Percentiles rank a stretch among this genome's conserved stretches.
Evolutionary conservation across 2,888 invertebrate genomes (phyloP).

Genomic region (Chaetoderma sp.): DNA sequence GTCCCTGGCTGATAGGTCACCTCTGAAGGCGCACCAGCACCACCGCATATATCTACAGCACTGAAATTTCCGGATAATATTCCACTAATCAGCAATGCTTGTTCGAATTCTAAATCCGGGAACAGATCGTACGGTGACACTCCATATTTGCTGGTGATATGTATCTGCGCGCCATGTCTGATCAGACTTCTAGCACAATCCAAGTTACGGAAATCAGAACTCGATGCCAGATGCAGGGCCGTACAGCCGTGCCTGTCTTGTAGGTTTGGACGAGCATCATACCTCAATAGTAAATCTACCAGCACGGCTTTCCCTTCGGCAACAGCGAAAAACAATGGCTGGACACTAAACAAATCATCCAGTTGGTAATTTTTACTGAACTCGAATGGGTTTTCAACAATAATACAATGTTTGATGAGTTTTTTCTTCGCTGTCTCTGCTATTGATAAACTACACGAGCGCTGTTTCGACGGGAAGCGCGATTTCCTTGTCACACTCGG

Average conservation of each 20-base stretch:
- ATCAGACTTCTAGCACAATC: slow-evolving; percentile 72
- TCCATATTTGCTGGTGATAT: slow-evolving; percentile 71
- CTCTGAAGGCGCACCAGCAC: background rate
- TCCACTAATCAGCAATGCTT: slow-evolving; percentile 72
- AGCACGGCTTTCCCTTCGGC: slow-evolving; percentile 72
- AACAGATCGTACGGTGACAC: slow-evolving; percentile 73
- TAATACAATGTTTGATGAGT: background rate
- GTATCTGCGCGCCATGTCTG: slow-evolving; percentile 71
- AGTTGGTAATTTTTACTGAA: slow-evolving; percentile 70
- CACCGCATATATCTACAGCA: background rate
- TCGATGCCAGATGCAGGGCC: slow-evolving; percentile 74
- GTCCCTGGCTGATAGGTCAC: slow-evolving; percentile 5
- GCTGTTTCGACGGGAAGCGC: no score
- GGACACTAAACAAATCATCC: slow-evolving; percentile 73
- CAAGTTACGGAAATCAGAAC: slow-evolving; percentile 73
- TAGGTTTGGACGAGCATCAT: slow-evolving; percentile 72
- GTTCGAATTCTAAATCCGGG: slow-evolving; percentile 71
- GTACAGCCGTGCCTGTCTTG: slow-evolving; percentile 74
- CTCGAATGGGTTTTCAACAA: slow-evolving; percentile 15
- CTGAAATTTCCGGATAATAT: slow-evolving; percentile 36
- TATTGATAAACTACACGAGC: background rate
- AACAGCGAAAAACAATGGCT: slow-evolving; percentile 75
- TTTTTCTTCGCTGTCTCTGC: background rate
- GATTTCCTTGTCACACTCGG: no score
- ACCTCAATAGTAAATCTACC: slow-evolving; percentile 73